Conservation (phyloP, 2,888 invertebrate genomes). For the Scrobipalpa atriplicella region DNA sequence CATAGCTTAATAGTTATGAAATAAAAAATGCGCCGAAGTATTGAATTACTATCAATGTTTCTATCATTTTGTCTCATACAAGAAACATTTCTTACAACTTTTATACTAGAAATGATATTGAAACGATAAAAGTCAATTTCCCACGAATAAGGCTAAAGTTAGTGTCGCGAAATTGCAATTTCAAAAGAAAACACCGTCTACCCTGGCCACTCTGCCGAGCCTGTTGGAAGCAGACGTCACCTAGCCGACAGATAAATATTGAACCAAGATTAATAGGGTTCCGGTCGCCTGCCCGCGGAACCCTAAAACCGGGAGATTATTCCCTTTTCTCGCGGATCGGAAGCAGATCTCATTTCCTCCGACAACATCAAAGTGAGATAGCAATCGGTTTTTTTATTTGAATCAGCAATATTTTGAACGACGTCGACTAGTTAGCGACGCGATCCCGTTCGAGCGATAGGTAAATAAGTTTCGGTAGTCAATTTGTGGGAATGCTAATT, state of each 20-base stretch:
- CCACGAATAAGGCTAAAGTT: conserved; percentile 15
- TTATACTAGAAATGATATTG: not conserved
- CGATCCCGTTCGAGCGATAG: conserved; percentile 34
- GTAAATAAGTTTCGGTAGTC: conserved; percentile 30
- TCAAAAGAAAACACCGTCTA: conserved; percentile 24
- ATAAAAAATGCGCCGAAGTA: too few relatives aligned
- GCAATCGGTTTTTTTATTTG: conserved; percentile 78
- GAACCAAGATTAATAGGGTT: conserved; percentile 59
- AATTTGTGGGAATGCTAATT: conserved; percentile 28
- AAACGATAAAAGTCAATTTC: conserved; percentile 16
- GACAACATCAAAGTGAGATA: conserved; percentile 82
- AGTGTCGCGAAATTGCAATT: conserved; percentile 20
- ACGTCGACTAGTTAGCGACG: conserved; percentile 61
- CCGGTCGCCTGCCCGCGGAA: conserved; percentile 56
- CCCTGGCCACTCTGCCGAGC: not conserved
- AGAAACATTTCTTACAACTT: not conserved
- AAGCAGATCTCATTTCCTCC: conserved; percentile 81
- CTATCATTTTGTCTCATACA: too few relatives aligned
- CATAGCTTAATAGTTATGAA: too few relatives aligned
- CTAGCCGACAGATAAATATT: conserved; percentile 55
- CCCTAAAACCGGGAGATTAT: conserved; percentile 75
- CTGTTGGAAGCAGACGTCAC: conserved; percentile 22
- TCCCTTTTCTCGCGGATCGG: conserved; percentile 77
- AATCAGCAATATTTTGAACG: conserved; percentile 77
- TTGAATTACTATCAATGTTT: too few relatives aligned